phyloP scores from a whole-genome alignment of 2,797 vertebrate species.

The Spheniscus humboldti region DNA sequence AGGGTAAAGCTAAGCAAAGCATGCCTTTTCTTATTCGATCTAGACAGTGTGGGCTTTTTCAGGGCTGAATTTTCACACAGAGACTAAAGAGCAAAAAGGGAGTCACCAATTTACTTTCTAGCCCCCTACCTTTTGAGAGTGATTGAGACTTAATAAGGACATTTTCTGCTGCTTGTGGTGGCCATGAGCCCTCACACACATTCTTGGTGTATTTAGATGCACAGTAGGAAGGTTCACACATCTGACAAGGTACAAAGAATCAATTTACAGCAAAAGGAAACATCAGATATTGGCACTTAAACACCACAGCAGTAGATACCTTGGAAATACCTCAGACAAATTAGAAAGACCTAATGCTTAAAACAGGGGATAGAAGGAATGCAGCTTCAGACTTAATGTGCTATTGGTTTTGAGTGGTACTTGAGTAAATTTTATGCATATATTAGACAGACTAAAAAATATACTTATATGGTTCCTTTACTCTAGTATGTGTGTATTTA shows the following conservation, averaged over 20 bases:
- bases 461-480: neutral
- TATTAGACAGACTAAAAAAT: neutral
- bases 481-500: neutral
- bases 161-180: neutral
- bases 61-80: neutral
- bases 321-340: neutral
- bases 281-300: neutral
- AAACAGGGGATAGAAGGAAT: neutral
- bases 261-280: slow-evolving; percentile 1
- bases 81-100: neutral
- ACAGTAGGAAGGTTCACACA: slow-evolving; percentile 2
- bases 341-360: neutral
- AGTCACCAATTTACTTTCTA: neutral
- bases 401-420: neutral
- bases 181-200: neutral
- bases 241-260: slow-evolving; percentile 24
- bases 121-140: neutral
- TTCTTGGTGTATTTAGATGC: neutral
- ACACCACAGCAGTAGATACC: neutral
- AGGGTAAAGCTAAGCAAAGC: neutral
- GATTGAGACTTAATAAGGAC: neutral
- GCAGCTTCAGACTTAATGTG: neutral
- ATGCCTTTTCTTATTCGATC: neutral
- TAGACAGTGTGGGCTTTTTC: neutral
- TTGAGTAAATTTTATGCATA: neutral